Evolutionary conservation across 2,797 vertebrate genomes (phyloP).

Genomic region (Chrosomus eos): DNA sequence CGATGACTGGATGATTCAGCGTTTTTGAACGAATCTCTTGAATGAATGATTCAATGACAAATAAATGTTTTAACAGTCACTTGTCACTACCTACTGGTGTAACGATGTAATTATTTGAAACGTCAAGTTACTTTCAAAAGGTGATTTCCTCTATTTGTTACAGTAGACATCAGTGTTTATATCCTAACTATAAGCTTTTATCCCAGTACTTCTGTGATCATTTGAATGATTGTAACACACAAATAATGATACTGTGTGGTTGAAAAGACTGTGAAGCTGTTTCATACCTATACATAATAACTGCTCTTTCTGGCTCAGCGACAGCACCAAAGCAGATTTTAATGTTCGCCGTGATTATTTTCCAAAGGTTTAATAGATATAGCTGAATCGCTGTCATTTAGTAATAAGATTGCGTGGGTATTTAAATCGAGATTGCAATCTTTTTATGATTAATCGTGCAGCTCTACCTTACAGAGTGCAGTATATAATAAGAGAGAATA

Average conservation of each 20-base stretch:
- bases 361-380: not conserved
- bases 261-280: not conserved
- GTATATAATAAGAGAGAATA: not conserved
- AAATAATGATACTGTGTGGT: not conserved
- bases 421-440: not conserved
- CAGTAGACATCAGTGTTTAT: not conserved
- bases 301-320: not conserved
- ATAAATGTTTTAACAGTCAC: not conserved
- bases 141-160: not conserved
- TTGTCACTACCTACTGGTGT: not conserved
- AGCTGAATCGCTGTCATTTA: not conserved
- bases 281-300: not conserved
- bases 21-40: not conserved
- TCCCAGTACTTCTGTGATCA: not conserved
- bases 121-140: not conserved
- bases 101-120: not conserved
- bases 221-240: not conserved
- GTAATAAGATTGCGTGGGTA: not conserved
- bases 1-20: not conserved
- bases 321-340: not conserved
- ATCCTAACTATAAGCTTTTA: not conserved
- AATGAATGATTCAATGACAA: not conserved
- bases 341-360: not conserved
- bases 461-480: not conserved
- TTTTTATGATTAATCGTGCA: not conserved